Percentiles rank a stretch among this genome's conserved stretches.
Evolutionary conservation across 2,113 vertebrate genomes (phyloP).

Genomic region (Vulpes lagopus): DNA sequence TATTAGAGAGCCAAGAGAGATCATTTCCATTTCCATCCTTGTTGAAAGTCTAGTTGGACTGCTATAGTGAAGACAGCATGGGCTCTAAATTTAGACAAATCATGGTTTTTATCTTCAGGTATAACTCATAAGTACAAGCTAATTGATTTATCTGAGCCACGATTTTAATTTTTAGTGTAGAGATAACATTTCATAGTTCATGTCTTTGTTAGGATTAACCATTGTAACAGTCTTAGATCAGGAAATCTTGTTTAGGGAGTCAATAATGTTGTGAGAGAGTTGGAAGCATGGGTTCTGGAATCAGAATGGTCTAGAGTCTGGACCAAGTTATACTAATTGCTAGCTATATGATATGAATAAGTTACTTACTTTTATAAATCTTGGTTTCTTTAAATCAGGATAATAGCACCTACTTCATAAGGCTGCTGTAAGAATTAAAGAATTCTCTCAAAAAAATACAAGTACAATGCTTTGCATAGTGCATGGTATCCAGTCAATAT

Average conservation of each 20-base stretch:
- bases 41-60: background rate
- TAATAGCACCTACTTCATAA: background rate
- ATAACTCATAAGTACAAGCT: background rate
- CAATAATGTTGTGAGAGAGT: background rate
- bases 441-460: slow-evolving; percentile 14
- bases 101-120: background rate
- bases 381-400: background rate
- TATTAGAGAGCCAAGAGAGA: background rate
- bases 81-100: background rate
- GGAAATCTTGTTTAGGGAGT: background rate
- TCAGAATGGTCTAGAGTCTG: background rate
- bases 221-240: background rate
- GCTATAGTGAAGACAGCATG: background rate
- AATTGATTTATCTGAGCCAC: background rate
- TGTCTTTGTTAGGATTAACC: background rate
- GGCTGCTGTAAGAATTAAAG: background rate
- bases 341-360: background rate
- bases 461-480: background rate
- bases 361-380: background rate
- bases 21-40: background rate
- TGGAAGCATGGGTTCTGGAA: background rate
- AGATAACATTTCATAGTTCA: background rate
- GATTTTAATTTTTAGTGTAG: background rate
- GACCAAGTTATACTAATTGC: background rate
- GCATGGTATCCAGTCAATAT: background rate